phyloP scores from a whole-genome alignment of 2,113 vertebrate species.

The zebrafish (Danio rerio) region DNA sequence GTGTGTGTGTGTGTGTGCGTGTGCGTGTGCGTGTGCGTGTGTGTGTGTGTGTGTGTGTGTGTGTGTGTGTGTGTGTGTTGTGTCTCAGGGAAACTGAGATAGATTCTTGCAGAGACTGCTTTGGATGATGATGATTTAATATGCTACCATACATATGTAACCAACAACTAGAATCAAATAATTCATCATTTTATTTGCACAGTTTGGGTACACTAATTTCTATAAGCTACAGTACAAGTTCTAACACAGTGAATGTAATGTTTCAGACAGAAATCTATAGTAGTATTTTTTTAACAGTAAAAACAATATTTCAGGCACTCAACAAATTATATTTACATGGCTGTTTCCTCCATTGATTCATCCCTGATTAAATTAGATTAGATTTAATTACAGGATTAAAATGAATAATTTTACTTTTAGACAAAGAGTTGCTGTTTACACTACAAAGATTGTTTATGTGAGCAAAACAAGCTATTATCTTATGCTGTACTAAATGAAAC shows the following conservation, averaged over 20 bases:
- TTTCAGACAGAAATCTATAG: too few relatives aligned
- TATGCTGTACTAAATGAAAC: background rate
- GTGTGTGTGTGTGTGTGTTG: constrained; percentile 15
- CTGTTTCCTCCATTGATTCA: background rate
- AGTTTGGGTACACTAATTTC: background rate
- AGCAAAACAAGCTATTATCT: background rate
- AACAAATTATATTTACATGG: constrained; percentile 32
- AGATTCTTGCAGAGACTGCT: constrained; percentile 23
- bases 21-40: background rate
- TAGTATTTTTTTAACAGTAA: too few relatives aligned
- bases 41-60: background rate
- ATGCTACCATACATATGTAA: background rate
- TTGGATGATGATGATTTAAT: background rate
- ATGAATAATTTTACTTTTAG: background rate
- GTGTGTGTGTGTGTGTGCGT: constrained; percentile 18
- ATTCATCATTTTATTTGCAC: constrained; percentile 24
- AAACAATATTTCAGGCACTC: background rate
- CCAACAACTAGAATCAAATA: background rate
- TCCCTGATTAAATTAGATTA: background rate
- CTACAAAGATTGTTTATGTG: background rate
- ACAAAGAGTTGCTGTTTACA: background rate
- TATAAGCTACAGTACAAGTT: background rate
- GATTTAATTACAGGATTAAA: background rate
- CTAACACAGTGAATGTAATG: constrained; percentile 11
- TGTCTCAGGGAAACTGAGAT: constrained; percentile 22